phyloP scores from a whole-genome alignment of 2,797 vertebrate genomes.

The Danio choprae region DNA sequence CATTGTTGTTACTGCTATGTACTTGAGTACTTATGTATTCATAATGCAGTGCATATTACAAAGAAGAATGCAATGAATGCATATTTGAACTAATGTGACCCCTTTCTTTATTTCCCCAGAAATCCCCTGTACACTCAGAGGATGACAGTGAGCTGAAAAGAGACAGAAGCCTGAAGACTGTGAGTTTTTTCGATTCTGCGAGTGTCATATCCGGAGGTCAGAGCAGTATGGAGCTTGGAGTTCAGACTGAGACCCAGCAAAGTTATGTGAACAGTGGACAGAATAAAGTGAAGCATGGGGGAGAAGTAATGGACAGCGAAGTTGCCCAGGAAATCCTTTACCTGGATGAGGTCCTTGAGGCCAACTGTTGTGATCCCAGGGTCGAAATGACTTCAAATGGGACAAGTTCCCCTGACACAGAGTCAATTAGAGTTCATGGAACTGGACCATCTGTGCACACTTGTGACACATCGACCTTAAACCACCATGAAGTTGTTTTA shows the following conservation, averaged over 20 bases:
- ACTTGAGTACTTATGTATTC: background rate
- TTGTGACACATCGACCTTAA: conserved; percentile 63
- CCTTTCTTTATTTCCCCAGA: conserved; percentile 75
- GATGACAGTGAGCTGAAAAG: conserved; percentile 87
- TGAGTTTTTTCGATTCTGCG: conserved; percentile 85
- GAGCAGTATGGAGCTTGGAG: conserved; percentile 90
- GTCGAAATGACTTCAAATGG: conserved; percentile 87
- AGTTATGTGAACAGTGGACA: conserved; percentile 77
- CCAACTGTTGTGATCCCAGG: conserved; percentile 83
- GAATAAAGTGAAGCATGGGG: conserved; percentile 80
- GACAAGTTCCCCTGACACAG: conserved; percentile 74
- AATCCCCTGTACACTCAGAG: conserved; percentile 82
- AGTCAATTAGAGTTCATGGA: conserved; percentile 69
- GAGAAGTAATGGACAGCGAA: conserved; percentile 86
- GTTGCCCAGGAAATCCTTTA: conserved; percentile 93
- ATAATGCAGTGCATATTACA: background rate
- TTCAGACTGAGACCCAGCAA: conserved; percentile 80
- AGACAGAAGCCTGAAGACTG: conserved; percentile 82
- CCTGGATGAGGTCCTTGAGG: conserved; percentile 94
- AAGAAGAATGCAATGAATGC: too few relatives aligned
- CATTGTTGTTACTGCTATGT: background rate
- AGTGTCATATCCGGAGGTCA: conserved; percentile 79
- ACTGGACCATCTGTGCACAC: conserved; percentile 73
- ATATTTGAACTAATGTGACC: background rate
- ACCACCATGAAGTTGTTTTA: conserved; percentile 66